Base-by-base conservation (phyloP, 2,113 vertebrate species). In the Sylvilagus bachmani region DNA sequence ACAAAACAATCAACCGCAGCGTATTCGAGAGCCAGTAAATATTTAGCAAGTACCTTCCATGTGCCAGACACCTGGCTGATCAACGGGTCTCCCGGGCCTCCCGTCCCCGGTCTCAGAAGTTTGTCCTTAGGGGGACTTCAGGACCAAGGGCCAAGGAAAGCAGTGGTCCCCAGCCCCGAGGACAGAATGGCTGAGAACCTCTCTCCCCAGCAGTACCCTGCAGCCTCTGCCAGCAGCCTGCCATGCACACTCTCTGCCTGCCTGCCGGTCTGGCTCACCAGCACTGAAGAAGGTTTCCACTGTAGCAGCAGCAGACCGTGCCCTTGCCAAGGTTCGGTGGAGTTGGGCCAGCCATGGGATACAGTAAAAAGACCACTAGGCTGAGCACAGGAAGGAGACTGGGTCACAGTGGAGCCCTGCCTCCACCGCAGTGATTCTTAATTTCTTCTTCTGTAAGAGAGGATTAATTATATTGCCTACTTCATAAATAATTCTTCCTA, bases 1-100 rank as follows among this genome's bases (percentile, higher is more conserved):
- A 86, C 82, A 85, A 92, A 96, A 92, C 75, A 79, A 96, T 83
- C 85, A 95, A 89, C 79, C 29, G 85, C 58, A 58, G 53, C 94
- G 93, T 93, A 78, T 86, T 78, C 53, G 38, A 95, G 75, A 93
- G 69, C 88, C 90, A 93, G 73, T 58, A 94, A 66, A 95, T 88
- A 90, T 66, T 93, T 77, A 81, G 38, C 29, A 31, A 89, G 66
- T n/a, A 53, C 31, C 78, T 79, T 64, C 53, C 85, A 85, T 3
- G 24, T 80, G 44, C 61, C 91, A 95, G 91, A 77, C 85, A 83
- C 33, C 73, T 38, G 2, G 61, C 38, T 86, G 75, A 86, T 85
- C 74, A 83, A 86, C 51, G 5, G 86, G 64, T 10, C 5, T 80
- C 44, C 44, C 44, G 44, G 44, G 44, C 44, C 44, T 66, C 78